Evolutionary conservation across 2,797 vertebrate genomes (phyloP).

Genomic region (Labroides dimidiatus): DNA sequence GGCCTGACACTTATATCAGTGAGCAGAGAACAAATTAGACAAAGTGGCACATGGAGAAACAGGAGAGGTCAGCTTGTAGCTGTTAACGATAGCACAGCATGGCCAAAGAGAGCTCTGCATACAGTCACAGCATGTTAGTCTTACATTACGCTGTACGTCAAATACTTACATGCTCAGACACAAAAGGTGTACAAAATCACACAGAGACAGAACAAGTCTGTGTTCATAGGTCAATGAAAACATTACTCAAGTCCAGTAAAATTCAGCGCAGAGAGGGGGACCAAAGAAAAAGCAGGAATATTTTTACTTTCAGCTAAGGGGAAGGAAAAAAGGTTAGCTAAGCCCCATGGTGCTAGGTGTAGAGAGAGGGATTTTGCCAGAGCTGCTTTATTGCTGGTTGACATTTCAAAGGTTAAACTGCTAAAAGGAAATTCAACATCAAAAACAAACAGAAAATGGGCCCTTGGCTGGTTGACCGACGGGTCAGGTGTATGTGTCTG

Average conservation of each 20-base stretch:
- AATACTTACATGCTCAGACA: conserved; percentile 4
- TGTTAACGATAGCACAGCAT: conserved; percentile 32
- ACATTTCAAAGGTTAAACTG: conserved; percentile 90
- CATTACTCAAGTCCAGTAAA: conserved; percentile 43
- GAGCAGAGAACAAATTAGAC: conserved; percentile 66
- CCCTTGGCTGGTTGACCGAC: conserved; percentile 75
- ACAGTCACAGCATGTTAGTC: conserved; percentile 20
- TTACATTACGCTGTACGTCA: conserved; percentile 30
- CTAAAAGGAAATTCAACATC: conserved; percentile 85
- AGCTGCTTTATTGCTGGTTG: conserved; percentile 82
- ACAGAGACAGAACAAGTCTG: conserved; percentile 21
- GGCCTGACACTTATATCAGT: conserved; percentile 61
- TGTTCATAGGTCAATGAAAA: conserved; percentile 58
- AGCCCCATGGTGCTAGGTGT: conserved; percentile 77
- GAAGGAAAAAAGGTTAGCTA: conserved; percentile 78
- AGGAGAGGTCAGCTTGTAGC: conserved; percentile 58
- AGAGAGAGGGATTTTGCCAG: conserved; percentile 72
- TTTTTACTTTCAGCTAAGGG: conserved; percentile 64
- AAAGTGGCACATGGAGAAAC: conserved; percentile 56
- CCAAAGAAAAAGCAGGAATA: conserved; percentile 49
- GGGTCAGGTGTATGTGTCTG: conserved; percentile 67
- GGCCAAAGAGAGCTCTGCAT: conserved; percentile 31
- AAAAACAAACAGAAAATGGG: conserved; percentile 81
- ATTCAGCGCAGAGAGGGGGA: conserved; percentile 33
- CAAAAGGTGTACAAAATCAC: conserved; percentile 8